A percentile compares a stretch with the other conserved stretches of the same genome.
Conservation (phyloP, 1,140 invertebrate genomes). For the Drosophila suzukii region DNA sequence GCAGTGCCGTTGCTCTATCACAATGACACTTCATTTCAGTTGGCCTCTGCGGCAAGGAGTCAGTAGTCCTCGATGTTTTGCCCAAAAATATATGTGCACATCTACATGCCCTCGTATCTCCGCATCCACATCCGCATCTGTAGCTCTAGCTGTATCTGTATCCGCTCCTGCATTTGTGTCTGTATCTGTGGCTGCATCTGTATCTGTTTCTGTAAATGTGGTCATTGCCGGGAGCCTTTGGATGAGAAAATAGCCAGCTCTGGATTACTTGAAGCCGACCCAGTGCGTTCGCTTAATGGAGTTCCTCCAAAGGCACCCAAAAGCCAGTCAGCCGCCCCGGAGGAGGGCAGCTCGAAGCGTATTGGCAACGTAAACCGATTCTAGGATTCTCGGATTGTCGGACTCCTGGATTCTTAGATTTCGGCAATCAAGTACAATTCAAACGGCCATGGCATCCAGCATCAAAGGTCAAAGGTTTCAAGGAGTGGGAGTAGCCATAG, state of each 20-base stretch:
- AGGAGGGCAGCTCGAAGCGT: conserved; percentile 29
- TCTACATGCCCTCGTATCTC: conserved; percentile 17
- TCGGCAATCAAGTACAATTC: conserved; percentile 5
- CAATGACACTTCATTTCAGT: conserved; percentile 81
- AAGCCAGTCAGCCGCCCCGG: not conserved
- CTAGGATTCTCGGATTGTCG: conserved; percentile 16
- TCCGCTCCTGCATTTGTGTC: not conserved
- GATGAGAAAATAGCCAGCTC: conserved; percentile 46
- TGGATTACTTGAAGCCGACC: conserved; percentile 48
- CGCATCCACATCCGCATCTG: not conserved
- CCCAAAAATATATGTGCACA: conserved; percentile 55
- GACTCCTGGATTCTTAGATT: conserved; percentile 3
- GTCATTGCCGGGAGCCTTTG: conserved; percentile 47
- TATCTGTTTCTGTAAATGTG: conserved; percentile 31
- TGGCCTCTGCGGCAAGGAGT: conserved; percentile 68
- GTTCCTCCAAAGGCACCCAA: conserved; percentile 10
- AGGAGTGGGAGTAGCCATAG: not conserved
- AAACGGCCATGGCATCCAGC: not conserved
- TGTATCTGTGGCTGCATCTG: not conserved
- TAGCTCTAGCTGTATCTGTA: too few species aligned
- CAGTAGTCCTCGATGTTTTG: conserved; percentile 42
- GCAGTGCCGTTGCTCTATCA: conserved; percentile 72
- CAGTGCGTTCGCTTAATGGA: conserved; percentile 49
- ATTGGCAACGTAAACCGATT: conserved; percentile 31
- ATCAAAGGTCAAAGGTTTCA: conserved; percentile 1